Evolutionary conservation across 2,113 vertebrate genomes (phyloP).

Genomic region (Rhadina sibilatrix): DNA sequence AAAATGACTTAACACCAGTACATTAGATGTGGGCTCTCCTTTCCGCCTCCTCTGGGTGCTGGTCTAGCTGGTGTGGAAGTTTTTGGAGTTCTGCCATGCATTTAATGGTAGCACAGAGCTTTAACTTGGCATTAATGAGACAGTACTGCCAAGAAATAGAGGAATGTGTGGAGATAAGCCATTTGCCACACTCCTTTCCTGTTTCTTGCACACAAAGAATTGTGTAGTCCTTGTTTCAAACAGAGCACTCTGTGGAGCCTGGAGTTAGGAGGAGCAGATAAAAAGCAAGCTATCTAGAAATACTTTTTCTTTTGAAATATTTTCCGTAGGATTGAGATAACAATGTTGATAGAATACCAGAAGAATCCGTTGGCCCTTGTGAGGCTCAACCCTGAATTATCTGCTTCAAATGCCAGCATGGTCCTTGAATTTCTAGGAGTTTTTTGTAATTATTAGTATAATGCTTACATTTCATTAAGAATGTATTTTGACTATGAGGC

Average conservation of each 20-base stretch:
- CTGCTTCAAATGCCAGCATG: background rate
- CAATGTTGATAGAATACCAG: background rate
- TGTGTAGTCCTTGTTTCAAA: background rate
- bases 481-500: background rate
- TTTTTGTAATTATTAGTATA: background rate
- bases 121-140: background rate
- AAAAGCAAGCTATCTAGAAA: background rate
- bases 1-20: background rate
- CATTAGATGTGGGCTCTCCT: background rate
- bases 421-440: background rate
- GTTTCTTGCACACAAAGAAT: background rate
- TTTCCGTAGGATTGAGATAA: background rate
- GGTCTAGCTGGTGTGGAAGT: background rate
- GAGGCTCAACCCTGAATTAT: background rate
- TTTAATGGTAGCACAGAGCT: background rate
- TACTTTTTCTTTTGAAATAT: background rate
- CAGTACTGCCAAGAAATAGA: constrained; percentile 20
- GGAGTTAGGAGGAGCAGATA: background rate
- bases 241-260: background rate
- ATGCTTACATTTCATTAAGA: background rate
- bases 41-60: background rate
- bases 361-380: background rate
- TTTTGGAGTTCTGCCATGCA: background rate
- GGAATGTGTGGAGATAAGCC: background rate
- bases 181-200: background rate